These are phyloP conservation scores for Scrobipalpa costella DNA, from an alignment of 2,888 invertebrate species.

Conservation along the genomic window DNA sequence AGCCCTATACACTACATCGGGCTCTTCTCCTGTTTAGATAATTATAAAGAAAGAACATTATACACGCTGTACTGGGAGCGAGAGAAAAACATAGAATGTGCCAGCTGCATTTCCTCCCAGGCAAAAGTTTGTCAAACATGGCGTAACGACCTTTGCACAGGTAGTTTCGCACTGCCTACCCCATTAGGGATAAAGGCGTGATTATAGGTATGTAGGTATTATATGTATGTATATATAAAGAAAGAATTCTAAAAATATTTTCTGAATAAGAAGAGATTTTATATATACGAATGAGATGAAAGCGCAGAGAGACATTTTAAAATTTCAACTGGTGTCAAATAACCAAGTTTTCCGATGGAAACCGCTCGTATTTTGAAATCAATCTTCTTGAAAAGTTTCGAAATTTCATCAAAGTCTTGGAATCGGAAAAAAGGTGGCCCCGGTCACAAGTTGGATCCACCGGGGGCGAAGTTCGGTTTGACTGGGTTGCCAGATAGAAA, in stretches of 20 bases:
- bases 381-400: constrained; percentile 60
- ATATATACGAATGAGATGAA: not conserved
- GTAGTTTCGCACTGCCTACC: no score
- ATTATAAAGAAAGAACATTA: no score
- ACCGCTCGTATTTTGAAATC: constrained; percentile 49
- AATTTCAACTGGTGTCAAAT: not conserved
- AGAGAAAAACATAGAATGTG: no score
- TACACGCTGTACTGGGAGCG: no score
- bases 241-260: not conserved
- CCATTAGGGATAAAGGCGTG: no score
- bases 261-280: not conserved
- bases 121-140: no score
- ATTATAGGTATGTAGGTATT: no score
- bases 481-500: not conserved
- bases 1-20: no score
- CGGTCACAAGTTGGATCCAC: constrained; percentile 61
- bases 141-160: no score
- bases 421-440: constrained; percentile 55
- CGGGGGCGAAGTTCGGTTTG: not conserved
- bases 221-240: no score
- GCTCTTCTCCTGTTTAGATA: no score
- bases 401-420: constrained; percentile 66
- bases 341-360: constrained; percentile 27
- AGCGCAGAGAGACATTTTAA: not conserved
- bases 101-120: no score